Base-by-base conservation (phyloP, 2,797 vertebrate species). In the Gambelia wislizenii region DNA sequence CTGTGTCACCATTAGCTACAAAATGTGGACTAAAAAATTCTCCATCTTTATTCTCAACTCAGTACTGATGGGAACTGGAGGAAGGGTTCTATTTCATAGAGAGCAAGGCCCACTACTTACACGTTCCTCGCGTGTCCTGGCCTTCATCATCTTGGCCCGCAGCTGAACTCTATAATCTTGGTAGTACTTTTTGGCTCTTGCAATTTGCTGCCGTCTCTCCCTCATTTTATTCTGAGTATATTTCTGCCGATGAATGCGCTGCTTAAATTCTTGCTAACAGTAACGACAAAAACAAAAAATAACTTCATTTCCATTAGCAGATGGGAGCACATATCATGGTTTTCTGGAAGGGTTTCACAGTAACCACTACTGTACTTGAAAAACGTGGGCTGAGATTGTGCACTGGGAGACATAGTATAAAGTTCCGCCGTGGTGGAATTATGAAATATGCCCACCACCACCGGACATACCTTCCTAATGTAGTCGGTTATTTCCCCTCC, bases 41-140 rank as follows among this genome's bases (percentile, higher is more conserved):
- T 44, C 42, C 74, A 47, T 12, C 70, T 20, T 36, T 81, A 25
- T 54, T 12, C 74, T 77, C n/a, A n/a, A 0, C 22, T 52, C 16
- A 49, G 30, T 44, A 7, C 25, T 27, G 20, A 20, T 14, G 52
- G 42, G 27, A 81, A 64, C 13, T 4, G 30, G 52, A 70, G 9
- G n/a, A 84, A 39, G 3, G 81, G 79, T 4, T 47, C 44, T 30
- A 0, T 0, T 25, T 0, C 70, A 0, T 80, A 59, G 33, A 84
- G 84, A 86, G 70, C 49, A 49, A 64, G 78, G 8, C 10, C 12
- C 44, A 1, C 1, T 0, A 86, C 96, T 92, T 95, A 99, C 99
- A 97, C 93, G 97, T 96, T 99, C 98, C 95, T 99, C 98, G 39
- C 97, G 97, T 20, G 98, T 98, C 93, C 98, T 98, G 0, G 98